Conservation (phyloP, 1,140 invertebrate species). For the Trissolcus basalis region DNA sequence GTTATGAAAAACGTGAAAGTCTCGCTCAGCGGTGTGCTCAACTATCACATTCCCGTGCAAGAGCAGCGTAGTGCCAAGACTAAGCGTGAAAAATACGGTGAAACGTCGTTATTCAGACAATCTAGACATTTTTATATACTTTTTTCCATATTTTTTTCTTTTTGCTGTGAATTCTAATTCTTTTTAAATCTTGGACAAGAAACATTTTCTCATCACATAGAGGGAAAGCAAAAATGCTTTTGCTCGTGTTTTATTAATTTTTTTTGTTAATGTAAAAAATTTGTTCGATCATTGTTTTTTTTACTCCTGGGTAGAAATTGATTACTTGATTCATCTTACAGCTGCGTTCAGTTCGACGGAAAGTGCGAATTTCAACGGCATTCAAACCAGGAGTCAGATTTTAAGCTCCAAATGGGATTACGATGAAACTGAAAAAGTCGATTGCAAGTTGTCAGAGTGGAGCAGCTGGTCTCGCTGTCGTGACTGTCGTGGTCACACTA, state of each 20-base stretch:
- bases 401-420: slow-evolving; percentile 56
- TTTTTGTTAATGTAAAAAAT: no score
- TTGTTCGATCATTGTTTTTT: not conserved
- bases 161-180: not conserved
- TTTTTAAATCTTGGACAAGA: not conserved
- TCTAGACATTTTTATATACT: slow-evolving; percentile 1
- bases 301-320: not conserved
- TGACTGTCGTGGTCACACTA: slow-evolving; percentile 79
- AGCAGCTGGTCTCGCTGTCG: slow-evolving; percentile 79
- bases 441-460: slow-evolving; percentile 81
- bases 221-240: no score
- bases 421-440: slow-evolving; percentile 61
- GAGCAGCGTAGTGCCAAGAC: slow-evolving; percentile 66
- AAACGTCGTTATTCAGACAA: slow-evolving; percentile 44
- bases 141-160: slow-evolving; percentile 6
- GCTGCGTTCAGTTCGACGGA: slow-evolving; percentile 29
- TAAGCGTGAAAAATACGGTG: slow-evolving; percentile 70
- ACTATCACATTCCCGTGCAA: slow-evolving; percentile 71
- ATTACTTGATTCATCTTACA: slow-evolving; percentile 23
- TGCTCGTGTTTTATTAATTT: not conserved
- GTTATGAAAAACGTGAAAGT: slow-evolving; percentile 74
- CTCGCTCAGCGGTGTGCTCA: slow-evolving; percentile 71
- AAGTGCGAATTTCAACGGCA: slow-evolving; percentile 63
- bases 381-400: slow-evolving; percentile 66
- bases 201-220: no score